Percentiles rank a stretch among this genome's conserved stretches.
phyloP scores from a whole-genome alignment of 1,140 invertebrate genomes.

The Drosophila rhopaloa region DNA sequence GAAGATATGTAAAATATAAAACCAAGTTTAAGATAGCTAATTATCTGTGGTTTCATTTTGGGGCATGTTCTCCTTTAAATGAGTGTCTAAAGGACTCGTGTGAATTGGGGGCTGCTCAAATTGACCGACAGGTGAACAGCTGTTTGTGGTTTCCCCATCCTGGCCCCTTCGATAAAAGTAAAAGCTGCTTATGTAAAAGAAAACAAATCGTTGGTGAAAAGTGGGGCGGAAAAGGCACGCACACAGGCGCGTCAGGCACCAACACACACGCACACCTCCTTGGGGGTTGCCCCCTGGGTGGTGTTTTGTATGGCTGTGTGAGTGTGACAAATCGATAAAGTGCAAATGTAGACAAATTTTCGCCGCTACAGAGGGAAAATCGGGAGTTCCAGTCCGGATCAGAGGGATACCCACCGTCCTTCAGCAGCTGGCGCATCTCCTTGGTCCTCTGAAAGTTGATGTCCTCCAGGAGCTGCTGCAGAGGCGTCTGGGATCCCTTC shows the following conservation, averaged over 20 bases:
- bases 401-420: slow-evolving; percentile 89
- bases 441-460: slow-evolving; percentile 96
- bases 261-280: slow-evolving; percentile 20
- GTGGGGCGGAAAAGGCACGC: slow-evolving; percentile 44
- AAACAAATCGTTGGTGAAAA: slow-evolving; percentile 39
- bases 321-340: slow-evolving; percentile 76
- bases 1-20: too few relatives aligned
- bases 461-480: slow-evolving; percentile 94
- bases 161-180: slow-evolving; percentile 31
- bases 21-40: too few relatives aligned
- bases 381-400: too few relatives aligned
- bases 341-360: slow-evolving; percentile 81
- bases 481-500: slow-evolving; percentile 87
- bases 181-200: slow-evolving; percentile 54
- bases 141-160: slow-evolving; percentile 19
- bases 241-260: slow-evolving; percentile 34
- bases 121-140: slow-evolving; percentile 54
- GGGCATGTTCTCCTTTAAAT: neutral
- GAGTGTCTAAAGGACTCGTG: neutral
- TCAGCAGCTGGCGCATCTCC: slow-evolving; percentile 93
- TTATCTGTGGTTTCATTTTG: too few relatives aligned
- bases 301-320: too few relatives aligned
- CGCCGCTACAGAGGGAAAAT: neutral
- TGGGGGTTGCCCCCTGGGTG: slow-evolving; percentile 44
- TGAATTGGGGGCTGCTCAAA: neutral